phyloP scores from a whole-genome alignment of 2,113 vertebrate species.

The Scytalopus superciliaris region DNA sequence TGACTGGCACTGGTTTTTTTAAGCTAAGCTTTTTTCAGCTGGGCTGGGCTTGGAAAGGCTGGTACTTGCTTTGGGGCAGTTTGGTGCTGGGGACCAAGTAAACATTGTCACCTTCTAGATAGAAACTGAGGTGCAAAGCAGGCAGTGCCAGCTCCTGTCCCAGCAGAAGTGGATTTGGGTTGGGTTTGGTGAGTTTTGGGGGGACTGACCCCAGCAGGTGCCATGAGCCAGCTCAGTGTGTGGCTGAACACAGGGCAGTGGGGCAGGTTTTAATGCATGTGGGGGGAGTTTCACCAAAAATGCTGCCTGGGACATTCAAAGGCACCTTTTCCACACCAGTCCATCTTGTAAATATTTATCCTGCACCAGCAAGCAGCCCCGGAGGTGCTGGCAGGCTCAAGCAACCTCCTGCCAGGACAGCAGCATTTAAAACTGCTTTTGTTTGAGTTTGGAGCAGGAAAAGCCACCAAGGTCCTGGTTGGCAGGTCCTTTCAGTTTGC shows the following conservation, averaged over 20 bases:
- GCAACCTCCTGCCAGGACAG: background rate
- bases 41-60: background rate
- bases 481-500: background rate
- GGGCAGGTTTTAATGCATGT: background rate
- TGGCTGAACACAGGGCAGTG: background rate
- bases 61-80: background rate
- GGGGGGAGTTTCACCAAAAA: background rate
- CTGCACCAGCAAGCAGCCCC: background rate
- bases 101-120: background rate
- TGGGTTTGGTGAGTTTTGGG: fast-evolving
- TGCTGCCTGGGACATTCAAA: background rate
- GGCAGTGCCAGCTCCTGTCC: fast-evolving
- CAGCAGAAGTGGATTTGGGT: background rate
- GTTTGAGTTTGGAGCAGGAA: background rate
- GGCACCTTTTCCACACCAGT: background rate
- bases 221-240: fast-evolving
- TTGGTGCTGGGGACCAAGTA: background rate
- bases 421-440: background rate
- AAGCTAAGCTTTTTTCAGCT: background rate
- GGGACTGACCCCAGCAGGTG: background rate
- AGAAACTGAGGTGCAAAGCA: background rate
- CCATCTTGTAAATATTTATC: background rate
- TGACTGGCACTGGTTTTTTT: background rate
- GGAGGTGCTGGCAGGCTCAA: background rate
- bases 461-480: background rate